phyloP scores from a whole-genome alignment of 2,113 vertebrate genomes.

The Podarcis raffonei region DNA sequence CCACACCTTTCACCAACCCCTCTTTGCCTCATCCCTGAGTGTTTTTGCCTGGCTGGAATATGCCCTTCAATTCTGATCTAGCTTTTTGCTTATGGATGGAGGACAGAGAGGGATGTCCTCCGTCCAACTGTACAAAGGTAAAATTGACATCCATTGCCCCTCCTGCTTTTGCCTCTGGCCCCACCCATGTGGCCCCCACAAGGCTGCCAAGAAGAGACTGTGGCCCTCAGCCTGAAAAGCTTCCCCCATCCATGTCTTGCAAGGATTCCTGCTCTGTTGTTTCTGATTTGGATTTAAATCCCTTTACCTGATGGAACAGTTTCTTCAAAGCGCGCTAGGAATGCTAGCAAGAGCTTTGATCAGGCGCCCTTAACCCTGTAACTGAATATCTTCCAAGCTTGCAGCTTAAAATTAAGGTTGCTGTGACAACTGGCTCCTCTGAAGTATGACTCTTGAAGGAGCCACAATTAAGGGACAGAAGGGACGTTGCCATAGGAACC shows the following conservation, averaged over 20 bases:
- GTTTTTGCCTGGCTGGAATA: too few relatives aligned
- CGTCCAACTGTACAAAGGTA: too few relatives aligned
- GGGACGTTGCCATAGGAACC: constrained; percentile 34
- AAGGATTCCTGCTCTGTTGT: neutral
- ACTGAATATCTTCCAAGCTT: constrained; percentile 42
- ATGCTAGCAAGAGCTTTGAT: constrained; percentile 41
- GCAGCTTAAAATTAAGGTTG: constrained; percentile 56
- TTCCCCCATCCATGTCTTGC: neutral
- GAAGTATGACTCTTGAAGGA: neutral
- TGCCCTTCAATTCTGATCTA: too few relatives aligned
- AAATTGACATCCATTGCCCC: too few relatives aligned
- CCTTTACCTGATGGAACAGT: constrained; percentile 16
- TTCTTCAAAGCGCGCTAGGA: constrained; percentile 12
- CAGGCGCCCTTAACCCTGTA: constrained; percentile 4
- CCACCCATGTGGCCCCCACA: too few relatives aligned
- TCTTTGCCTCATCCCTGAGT: too few relatives aligned
- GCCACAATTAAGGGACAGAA: neutral
- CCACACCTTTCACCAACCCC: too few relatives aligned
- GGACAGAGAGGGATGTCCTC: too few relatives aligned
- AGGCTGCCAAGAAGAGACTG: too few relatives aligned
- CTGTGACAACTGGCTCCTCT: constrained; percentile 57
- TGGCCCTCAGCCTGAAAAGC: neutral
- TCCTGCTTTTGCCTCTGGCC: too few relatives aligned
- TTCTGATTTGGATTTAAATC: constrained; percentile 42
- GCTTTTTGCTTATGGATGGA: too few relatives aligned